A percentile compares a stretch with the other conserved stretches of the same genome.
Evolutionary conservation across 2,888 invertebrate genomes (phyloP).

Genomic region (Embidobia sp.): DNA sequence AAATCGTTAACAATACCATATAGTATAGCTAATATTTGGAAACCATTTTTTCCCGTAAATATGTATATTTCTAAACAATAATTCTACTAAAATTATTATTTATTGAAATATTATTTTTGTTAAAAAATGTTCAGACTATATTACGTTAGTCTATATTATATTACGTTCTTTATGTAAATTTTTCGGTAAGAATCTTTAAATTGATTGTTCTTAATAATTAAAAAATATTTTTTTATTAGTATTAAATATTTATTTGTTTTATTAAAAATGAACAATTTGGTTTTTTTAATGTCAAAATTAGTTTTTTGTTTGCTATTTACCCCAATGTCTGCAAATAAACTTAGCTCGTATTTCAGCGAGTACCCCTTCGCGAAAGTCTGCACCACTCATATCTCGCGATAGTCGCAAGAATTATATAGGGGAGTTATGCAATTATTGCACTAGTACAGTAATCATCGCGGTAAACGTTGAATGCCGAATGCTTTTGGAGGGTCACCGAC

Average conservation of each 20-base stretch:
- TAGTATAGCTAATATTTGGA: too few relatives aligned
- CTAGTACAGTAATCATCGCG: constrained; percentile 77
- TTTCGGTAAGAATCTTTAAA: too few relatives aligned
- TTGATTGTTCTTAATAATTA: too few relatives aligned
- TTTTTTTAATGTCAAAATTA: constrained; percentile 25
- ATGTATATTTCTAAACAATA: too few relatives aligned
- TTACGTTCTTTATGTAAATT: too few relatives aligned
- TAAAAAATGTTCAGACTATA: too few relatives aligned
- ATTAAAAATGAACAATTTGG: not conserved
- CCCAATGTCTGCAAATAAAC: constrained; percentile 61
- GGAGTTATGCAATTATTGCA: constrained; percentile 80
- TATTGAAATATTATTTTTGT: too few relatives aligned
- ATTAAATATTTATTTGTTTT: not conserved
- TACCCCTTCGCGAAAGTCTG: constrained; percentile 54
- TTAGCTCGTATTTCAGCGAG: constrained; percentile 42
- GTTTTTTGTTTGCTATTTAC: constrained; percentile 46
- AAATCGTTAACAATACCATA: too few relatives aligned
- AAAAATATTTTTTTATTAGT: not conserved
- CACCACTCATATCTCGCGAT: constrained; percentile 53
- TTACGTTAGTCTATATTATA: too few relatives aligned
- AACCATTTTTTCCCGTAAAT: too few relatives aligned
- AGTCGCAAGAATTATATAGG: constrained; percentile 70
- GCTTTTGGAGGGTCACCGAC: constrained; percentile 54
- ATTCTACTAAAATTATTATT: too few relatives aligned
- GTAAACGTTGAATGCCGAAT: constrained; percentile 69